Percentiles rank a stretch among this genome's conserved stretches.
Evolutionary conservation across 2,888 invertebrate genomes (phyloP).

Genomic region (Drosophila mulleri): DNA sequence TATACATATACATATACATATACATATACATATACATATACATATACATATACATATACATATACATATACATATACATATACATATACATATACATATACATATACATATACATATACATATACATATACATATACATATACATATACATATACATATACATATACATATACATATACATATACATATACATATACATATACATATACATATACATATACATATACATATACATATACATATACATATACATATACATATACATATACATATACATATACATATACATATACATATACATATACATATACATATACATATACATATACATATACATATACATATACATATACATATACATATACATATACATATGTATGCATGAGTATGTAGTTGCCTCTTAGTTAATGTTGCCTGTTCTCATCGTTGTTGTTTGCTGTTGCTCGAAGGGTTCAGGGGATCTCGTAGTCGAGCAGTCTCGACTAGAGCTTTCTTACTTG

Average conservation of each 20-base stretch:
- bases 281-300: too few species aligned
- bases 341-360: too few species aligned
- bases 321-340: background rate
- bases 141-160: too few species aligned
- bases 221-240: background rate
- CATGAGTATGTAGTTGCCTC: conserved; percentile 36
- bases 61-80: background rate
- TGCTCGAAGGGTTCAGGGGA: too few species aligned
- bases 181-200: background rate
- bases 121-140: background rate
- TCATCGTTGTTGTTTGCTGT: conserved; percentile 37
- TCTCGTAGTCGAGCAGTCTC: too few species aligned
- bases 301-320: conserved; percentile 12
- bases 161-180: conserved; percentile 13
- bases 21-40: too few species aligned
- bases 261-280: background rate
- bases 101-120: conserved; percentile 12
- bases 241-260: conserved; percentile 6
- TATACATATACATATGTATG: too few species aligned
- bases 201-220: background rate
- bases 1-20: background rate
- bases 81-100: too few species aligned
- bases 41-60: conserved; percentile 12
- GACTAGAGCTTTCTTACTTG: too few species aligned
- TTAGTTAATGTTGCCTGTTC: conserved; percentile 65